Evolutionary conservation across 2,797 vertebrate species (phyloP), one percentile per base, ranked within the genome.

Genomic region (Paratrypauchen microcephalus): DNA sequence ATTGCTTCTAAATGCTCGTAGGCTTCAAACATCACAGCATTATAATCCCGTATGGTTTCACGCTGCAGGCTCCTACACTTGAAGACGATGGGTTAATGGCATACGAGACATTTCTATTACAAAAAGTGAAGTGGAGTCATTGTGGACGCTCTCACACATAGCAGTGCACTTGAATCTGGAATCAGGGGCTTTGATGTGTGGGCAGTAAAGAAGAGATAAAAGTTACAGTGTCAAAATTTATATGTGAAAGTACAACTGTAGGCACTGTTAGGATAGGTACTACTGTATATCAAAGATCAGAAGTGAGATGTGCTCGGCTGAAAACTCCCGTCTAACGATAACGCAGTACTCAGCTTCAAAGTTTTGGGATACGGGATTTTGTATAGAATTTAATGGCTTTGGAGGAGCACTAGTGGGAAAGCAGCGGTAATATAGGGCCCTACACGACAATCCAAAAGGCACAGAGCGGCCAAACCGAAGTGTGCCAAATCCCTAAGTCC

Each of bases 301-400:
- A 81, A 85, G 76, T 57, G 86, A 87, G 81, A 80, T 76, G 75
- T 76, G 74, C 83, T 87, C 80, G 23, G 78, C 84, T 78, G 86
- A 87, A 79, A 75, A 84, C 82, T 87, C 30, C 32, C 66, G 89
- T 74, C 75, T 70, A 77, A 87, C 86, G 77, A 90, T 90, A 91
- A 85, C 77, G 65, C 65, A 68, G 66, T 90, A 86, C 91, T 88
- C 75, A 68, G 87, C 85, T 84, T 86, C 82, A 89, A 86, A 86
- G 89, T 87, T 87, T 82, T 83, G 83, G 79, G 83, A 85, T 87
- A 83, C 81, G 84, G 86, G 87, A 81, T 89, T 92, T 88, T 72
- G 73, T 88, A 84, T 86, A 83, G 86, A 92, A 87, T 88, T 74
- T 90, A 91, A 91, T 91, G 88, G 85, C 73, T 90, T 91, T 91